phyloP scores from a whole-genome alignment of 2,888 invertebrate species.

The Brachynemurus nebulosus region DNA sequence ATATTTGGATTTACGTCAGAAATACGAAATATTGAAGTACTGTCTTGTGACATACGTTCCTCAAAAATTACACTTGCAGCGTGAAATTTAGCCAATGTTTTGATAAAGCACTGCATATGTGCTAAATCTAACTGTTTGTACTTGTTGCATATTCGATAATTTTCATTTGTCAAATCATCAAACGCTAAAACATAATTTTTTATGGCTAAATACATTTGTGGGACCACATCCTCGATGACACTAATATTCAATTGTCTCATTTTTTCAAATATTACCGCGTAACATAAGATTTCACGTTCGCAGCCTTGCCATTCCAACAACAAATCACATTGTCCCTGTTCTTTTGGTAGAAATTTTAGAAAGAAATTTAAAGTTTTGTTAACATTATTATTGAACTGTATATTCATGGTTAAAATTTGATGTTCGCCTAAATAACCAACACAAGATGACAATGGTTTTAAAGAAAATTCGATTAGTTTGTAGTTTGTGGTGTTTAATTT shows the following conservation, averaged over 20 bases:
- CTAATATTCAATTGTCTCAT: slow-evolving; percentile 29
- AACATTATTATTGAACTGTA: no score
- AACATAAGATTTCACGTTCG: not conserved
- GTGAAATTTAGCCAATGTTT: slow-evolving; percentile 27
- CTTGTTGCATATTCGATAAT: slow-evolving; percentile 23
- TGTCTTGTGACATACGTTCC: slow-evolving; percentile 15
- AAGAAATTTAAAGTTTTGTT: not conserved
- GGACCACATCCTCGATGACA: no score
- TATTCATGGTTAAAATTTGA: not conserved
- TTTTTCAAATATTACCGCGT: not conserved
- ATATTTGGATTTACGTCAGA: slow-evolving; percentile 23
- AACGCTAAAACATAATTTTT: no score
- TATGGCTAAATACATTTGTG: no score
- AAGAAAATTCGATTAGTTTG: no score
- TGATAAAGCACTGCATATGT: slow-evolving; percentile 22
- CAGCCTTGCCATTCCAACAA: not conserved
- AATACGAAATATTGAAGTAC: slow-evolving; percentile 18
- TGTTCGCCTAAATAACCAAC: not conserved
- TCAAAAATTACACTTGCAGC: slow-evolving; percentile 30
- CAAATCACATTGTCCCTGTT: not conserved
- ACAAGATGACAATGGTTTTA: no score
- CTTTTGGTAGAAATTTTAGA: not conserved
- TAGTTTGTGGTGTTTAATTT: no score
- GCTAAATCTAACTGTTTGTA: slow-evolving; percentile 22
- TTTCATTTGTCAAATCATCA: no score